These are phyloP conservation scores for Troides helena DNA, from an alignment of 2,888 invertebrate species.

Conservation along the genomic window DNA sequence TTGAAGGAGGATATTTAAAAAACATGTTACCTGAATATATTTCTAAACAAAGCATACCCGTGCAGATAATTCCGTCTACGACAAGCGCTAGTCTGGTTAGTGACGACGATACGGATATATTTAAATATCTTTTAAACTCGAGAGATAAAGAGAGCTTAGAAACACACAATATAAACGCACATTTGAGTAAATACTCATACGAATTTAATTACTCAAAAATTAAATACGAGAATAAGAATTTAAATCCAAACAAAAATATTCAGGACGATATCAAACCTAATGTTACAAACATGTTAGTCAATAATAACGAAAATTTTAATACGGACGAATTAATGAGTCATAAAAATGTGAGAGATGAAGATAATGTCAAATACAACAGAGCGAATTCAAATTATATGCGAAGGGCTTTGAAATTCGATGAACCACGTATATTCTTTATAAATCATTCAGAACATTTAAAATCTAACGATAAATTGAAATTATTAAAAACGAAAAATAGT, in stretches of 20 bases:
- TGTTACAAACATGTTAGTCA: background rate
- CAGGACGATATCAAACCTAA: constrained; percentile 7
- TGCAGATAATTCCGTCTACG: constrained; percentile 3
- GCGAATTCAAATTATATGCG: background rate
- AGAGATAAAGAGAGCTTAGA: constrained; percentile 17
- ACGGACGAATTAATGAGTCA: background rate
- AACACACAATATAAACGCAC: constrained; percentile 26
- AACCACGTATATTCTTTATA: background rate
- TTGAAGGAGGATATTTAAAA: constrained; percentile 40
- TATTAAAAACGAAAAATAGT: background rate
- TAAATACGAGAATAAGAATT: constrained; percentile 12
- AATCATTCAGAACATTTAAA: constrained; percentile 2
- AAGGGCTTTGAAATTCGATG: background rate
- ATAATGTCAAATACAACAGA: background rate
- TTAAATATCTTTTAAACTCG: constrained; percentile 21
- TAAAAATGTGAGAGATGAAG: background rate
- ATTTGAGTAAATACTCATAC: constrained; percentile 24
- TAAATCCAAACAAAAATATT: background rate
- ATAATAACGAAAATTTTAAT: constrained; percentile 5
- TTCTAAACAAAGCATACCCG: constrained; percentile 30
- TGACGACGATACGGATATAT: constrained; percentile 26
- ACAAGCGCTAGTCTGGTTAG: background rate
- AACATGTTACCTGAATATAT: constrained; percentile 43
- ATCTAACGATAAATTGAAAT: background rate
- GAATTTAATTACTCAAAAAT: constrained; percentile 25